phyloP scores from a whole-genome alignment of 2,797 vertebrate genomes.

The Rhincodon typus region DNA sequence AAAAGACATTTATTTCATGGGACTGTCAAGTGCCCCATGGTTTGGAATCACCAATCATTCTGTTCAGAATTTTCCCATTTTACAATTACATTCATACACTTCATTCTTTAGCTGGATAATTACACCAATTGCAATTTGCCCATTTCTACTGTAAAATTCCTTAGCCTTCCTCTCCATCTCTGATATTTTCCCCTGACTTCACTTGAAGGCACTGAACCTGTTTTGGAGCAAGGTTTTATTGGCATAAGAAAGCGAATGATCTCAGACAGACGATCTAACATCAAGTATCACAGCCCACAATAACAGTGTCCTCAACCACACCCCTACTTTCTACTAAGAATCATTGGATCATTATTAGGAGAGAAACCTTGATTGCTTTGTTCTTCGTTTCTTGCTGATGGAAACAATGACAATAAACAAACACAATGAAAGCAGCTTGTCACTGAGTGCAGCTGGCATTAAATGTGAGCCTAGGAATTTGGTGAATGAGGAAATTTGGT shows the following conservation, averaged over 20 bases:
- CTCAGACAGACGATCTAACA: background rate
- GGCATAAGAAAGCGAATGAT: background rate
- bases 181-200: background rate
- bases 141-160: background rate
- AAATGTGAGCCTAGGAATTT: too few relatives aligned
- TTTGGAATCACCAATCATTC: background rate
- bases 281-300: background rate
- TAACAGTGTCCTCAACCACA: background rate
- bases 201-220: background rate
- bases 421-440: background rate
- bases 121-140: background rate
- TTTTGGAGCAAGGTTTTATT: background rate
- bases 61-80: background rate
- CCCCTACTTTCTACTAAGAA: background rate
- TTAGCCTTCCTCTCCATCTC: background rate
- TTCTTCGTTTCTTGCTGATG: background rate
- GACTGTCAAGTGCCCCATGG: background rate
- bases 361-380: background rate
- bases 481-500: too few relatives aligned
- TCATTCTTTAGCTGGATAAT: background rate
- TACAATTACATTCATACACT: background rate
- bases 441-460: too few relatives aligned
- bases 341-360: background rate
- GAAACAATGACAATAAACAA: background rate
- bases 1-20: background rate